Base-by-base conservation (phyloP, 2,888 invertebrate genomes). In the Gortyna flavago region DNA sequence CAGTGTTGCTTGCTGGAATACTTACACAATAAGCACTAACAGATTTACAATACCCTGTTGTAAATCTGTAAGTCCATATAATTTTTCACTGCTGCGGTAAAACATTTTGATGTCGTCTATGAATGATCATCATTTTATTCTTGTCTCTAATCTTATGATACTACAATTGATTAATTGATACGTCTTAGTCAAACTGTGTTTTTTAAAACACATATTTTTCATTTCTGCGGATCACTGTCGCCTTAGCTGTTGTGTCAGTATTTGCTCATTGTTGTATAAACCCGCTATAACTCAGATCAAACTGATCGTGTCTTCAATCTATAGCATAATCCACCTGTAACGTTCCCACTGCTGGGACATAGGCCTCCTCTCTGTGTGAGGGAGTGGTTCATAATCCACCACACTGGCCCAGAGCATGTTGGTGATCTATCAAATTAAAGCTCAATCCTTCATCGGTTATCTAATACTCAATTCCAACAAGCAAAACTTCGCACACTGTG, bases 1-100 rank as follows among this genome's bases (percentile, higher is more conserved):
- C 74, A 21, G 75, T 77, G 77, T 76, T 54, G 44, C 54, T 77
- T 72, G 75, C 61, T 85, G 85, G 75, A 84, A 87, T 73, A 64
- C 67, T 44, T 51, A 13, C 41, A 41, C 5, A 41, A 35, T 69
- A 79, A 62, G 21, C 57, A 51, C 35, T 5, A 11, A 21, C 18
- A 61, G 51, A n/a, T n/a, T n/a, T n/a, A n/a, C n/a, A n/a, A n/a
- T n/a, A n/a, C n/a, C n/a, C n/a, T n/a, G n/a, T 44, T 61, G 54
- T 51, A 54, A 48, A 64, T 62, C 21, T 11, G 38, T 72, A n/a
- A 57, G 16, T 29, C 5, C 8, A 44, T 25, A 54, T 16, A n/a
- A 21, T 59, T 44, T 70, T 75, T 59, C 18, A 65, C 7, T 48
- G 44, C 9, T 29, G 29, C 11, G 25, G 44, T 21, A n/a, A 51